phyloP scores from a whole-genome alignment of 2,113 vertebrate species.

The Gadus macrocephalus region DNA sequence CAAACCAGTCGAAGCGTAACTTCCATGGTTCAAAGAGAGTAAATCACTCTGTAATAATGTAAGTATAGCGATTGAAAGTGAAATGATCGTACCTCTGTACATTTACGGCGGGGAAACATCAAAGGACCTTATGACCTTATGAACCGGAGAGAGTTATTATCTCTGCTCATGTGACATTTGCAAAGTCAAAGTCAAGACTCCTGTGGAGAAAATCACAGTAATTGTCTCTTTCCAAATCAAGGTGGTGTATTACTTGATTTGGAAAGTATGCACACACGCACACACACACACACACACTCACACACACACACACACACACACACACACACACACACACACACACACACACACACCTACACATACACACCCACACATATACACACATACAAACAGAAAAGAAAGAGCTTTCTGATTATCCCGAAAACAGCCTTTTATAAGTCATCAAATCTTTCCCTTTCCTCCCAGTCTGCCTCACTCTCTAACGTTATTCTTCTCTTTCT shows the following conservation, averaged over 20 bases:
- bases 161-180: constrained; percentile 10
- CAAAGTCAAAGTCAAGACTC: constrained; percentile 21
- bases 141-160: too few relatives aligned
- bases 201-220: constrained; percentile 4
- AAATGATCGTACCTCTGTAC: too few relatives aligned
- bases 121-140: constrained; percentile 3
- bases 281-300: too few relatives aligned
- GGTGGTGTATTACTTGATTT: too few relatives aligned
- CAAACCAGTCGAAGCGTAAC: neutral
- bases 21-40: too few relatives aligned
- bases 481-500: neutral
- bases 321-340: too few relatives aligned
- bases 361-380: too few relatives aligned
- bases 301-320: neutral
- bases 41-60: too few relatives aligned
- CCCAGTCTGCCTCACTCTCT: neutral
- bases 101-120: too few relatives aligned
- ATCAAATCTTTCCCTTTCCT: constrained; percentile 4
- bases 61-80: too few relatives aligned
- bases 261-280: neutral
- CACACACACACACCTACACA: too few relatives aligned
- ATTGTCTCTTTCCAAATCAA: neutral
- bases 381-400: too few relatives aligned
- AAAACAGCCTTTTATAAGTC: constrained; percentile 25
- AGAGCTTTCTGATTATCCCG: constrained; percentile 1